These are phyloP conservation scores for Latrodectus elegans DNA, from an alignment of 2,888 invertebrate species.

Conservation along the genomic window DNA sequence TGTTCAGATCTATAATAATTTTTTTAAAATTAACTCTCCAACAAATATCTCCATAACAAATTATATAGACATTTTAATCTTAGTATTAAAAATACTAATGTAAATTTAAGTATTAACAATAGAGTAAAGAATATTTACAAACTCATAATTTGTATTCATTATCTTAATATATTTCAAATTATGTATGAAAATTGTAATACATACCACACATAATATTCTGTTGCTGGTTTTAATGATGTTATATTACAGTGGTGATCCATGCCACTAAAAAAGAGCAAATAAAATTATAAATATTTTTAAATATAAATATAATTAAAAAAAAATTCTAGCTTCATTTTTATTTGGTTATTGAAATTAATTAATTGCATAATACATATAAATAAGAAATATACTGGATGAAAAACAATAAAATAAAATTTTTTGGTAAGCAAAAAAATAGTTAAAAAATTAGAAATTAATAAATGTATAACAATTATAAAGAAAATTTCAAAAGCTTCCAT, in stretches of 20 bases:
- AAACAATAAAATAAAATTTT: background rate
- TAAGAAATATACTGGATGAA: background rate
- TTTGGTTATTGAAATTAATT: background rate
- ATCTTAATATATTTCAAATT: no score
- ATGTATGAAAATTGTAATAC: background rate
- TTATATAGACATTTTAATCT: no score
- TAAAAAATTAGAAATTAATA: background rate
- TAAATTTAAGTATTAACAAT: no score
- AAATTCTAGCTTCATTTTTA: background rate
- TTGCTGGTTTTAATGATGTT: constrained; percentile 56
- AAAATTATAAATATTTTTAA: background rate
- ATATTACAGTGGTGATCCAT: constrained; percentile 61
- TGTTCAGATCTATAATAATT: no score
- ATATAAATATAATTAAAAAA: background rate
- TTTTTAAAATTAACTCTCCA: no score
- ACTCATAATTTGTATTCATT: no score
- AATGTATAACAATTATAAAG: no score
- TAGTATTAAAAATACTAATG: no score
- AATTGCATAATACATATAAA: background rate
- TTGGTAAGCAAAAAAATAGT: background rate
- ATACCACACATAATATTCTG: constrained; percentile 67
- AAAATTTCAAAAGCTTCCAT: no score
- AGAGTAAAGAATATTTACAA: no score
- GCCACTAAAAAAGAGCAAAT: constrained; percentile 37
- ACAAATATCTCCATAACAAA: no score